Evolutionary conservation across 2,113 vertebrate species (phyloP).

Genomic region (Heliornis fulica): DNA sequence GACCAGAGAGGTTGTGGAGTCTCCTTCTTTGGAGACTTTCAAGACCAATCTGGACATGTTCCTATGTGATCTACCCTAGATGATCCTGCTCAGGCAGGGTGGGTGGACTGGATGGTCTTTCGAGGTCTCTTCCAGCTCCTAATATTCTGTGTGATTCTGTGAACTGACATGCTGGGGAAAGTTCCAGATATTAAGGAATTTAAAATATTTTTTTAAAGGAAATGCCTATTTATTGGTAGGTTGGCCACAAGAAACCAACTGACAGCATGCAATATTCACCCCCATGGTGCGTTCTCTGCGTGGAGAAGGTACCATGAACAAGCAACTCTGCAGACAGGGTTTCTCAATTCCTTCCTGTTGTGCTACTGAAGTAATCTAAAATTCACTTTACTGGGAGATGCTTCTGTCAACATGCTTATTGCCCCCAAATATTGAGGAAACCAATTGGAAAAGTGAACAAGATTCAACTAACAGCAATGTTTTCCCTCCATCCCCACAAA

Average conservation of each 20-base stretch:
- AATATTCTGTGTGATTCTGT: too few species aligned
- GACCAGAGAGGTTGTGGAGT: too few species aligned
- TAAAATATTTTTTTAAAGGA: background rate
- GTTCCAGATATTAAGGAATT: background rate
- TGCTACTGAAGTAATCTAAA: background rate
- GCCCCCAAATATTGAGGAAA: background rate
- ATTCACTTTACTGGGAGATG: background rate
- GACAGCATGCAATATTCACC: background rate
- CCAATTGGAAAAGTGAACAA: background rate
- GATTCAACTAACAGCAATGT: background rate
- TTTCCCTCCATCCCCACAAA: background rate
- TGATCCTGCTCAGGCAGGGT: too few species aligned
- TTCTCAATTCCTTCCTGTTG: background rate
- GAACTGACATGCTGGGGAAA: background rate
- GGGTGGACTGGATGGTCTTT: too few species aligned
- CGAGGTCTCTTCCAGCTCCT: too few species aligned
- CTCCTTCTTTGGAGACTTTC: too few species aligned
- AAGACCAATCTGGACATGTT: too few species aligned
- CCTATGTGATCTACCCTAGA: too few species aligned
- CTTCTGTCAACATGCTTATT: background rate
- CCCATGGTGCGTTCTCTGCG: fast-evolving
- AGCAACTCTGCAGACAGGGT: background rate
- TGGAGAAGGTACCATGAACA: background rate
- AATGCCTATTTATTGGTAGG: background rate
- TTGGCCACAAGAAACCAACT: background rate